Evolutionary conservation across 2,113 vertebrate species (phyloP), one percentile per base, ranked within the genome.

Genomic region (Machaerirhynchus nigripectus): DNA sequence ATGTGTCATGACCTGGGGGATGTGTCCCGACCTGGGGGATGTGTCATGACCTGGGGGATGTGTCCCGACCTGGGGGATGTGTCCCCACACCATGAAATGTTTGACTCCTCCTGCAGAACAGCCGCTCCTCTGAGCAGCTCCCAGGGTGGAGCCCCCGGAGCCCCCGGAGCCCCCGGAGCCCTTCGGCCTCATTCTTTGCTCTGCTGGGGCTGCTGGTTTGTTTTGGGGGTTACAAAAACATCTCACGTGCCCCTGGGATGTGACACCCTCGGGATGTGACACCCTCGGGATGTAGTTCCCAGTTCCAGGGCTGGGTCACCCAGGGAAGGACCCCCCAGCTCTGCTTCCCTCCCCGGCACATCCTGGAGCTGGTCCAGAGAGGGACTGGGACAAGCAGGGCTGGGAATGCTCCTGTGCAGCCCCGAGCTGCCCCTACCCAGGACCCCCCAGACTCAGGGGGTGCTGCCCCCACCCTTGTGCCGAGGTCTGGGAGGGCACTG

Each of bases 11-110:
- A 37, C 33, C 15, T 15, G 13, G 4, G 9, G 10, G 11, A 9
- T 13, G 14, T 35, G 40, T 2, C 11, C 15, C 11, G 74, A n/a
- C 42, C 17, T 15, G 15, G 2, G 8, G 12, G 15, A n/a, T n/a
- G n/a, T 39, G 40, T 2, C 8, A 8, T 13, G 74, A n/a, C 39
- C 20, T 13, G 15, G 3, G 7, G 12, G 13, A 60, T 2, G 11
- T 40, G 44, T 15, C 7, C 11, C 10, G 74, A 37, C 39, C 20
- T 11, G 15, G 3, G 8, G 9, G 13, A 10, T 15, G 14, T 30
- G n/a, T 2, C 12, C 46, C 56, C 26, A 16, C 1, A 0, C 15
- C 12, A 5, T 1, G 17, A 15, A 44, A 3, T 2, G 1, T 5
- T 10, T 3, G 4, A 1, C 74, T 49, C 3, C 1, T 11, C 3